phyloP scores from a whole-genome alignment of 2,888 invertebrate species.

The Yponomeuta evonymella region DNA sequence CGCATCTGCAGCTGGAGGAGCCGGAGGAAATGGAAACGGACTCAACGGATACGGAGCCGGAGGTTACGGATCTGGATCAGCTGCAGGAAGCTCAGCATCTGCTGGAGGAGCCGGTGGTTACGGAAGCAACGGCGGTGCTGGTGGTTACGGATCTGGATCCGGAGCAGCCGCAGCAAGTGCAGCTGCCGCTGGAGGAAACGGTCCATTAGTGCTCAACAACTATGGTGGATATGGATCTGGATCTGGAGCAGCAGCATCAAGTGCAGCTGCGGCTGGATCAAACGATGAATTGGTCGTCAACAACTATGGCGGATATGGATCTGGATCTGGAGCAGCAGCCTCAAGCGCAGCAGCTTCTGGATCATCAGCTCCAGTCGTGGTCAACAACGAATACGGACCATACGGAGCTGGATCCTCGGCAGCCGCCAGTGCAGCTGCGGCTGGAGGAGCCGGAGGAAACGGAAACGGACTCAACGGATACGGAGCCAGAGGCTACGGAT shows the following conservation, averaged over 20 bases:
- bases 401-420: constrained; percentile 11
- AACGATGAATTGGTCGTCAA: background rate
- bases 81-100: too few relatives aligned
- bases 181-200: constrained; percentile 15
- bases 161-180: constrained; percentile 4
- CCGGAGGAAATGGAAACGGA: too few relatives aligned
- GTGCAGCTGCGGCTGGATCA: constrained; percentile 32
- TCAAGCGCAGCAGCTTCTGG: background rate
- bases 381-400: background rate
- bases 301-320: background rate
- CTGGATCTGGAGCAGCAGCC: background rate
- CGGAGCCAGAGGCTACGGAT: too few relatives aligned
- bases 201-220: background rate
- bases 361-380: background rate
- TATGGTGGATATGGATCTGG: constrained; percentile 15
- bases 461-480: too few relatives aligned
- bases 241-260: constrained; percentile 24
- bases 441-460: too few relatives aligned
- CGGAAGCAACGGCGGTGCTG: too few relatives aligned
- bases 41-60: too few relatives aligned
- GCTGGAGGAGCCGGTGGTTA: too few relatives aligned
- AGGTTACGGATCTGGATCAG: too few relatives aligned
- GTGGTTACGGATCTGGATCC: constrained; percentile 4
- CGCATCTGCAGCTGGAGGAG: too few relatives aligned
- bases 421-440: too few relatives aligned